Conservation (phyloP, 2,888 invertebrate species). For the Ophioninae sp. region DNA sequence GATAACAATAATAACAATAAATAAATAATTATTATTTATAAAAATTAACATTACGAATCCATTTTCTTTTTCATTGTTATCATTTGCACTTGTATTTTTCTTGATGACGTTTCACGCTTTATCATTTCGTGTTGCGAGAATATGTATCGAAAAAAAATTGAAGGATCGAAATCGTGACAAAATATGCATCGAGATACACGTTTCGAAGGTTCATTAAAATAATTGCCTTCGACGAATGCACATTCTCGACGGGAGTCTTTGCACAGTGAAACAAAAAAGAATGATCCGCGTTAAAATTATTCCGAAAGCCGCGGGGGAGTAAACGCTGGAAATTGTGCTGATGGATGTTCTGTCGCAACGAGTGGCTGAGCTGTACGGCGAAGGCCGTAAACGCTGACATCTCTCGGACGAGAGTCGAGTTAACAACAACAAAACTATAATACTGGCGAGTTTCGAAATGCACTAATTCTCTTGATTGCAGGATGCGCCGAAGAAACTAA, state of each 20-base stretch:
- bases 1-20: not conserved
- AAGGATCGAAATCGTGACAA: not conserved
- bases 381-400: conserved; percentile 25
- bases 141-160: not conserved
- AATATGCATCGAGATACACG: not conserved
- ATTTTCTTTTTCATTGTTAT: too few species aligned
- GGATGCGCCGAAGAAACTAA: conserved; percentile 26
- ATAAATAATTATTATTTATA: not conserved
- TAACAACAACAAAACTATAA: not conserved
- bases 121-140: not conserved
- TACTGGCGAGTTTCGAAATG: conserved; percentile 50
- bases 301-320: conserved; percentile 28
- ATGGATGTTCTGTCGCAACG: conserved; percentile 6
- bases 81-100: too few species aligned
- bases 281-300: not conserved
- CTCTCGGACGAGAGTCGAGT: conserved; percentile 1
- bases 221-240: not conserved
- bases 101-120: too few species aligned
- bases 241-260: not conserved
- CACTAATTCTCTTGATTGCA: conserved; percentile 56
- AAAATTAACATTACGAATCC: too few species aligned
- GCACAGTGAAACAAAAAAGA: not conserved
- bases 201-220: not conserved
- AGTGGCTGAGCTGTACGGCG: not conserved
- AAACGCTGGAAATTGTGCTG: conserved; percentile 20